These are phyloP conservation scores for Cryptocephalus primarius DNA, from an alignment of 2,888 invertebrate species.

Conservation along the genomic window DNA sequence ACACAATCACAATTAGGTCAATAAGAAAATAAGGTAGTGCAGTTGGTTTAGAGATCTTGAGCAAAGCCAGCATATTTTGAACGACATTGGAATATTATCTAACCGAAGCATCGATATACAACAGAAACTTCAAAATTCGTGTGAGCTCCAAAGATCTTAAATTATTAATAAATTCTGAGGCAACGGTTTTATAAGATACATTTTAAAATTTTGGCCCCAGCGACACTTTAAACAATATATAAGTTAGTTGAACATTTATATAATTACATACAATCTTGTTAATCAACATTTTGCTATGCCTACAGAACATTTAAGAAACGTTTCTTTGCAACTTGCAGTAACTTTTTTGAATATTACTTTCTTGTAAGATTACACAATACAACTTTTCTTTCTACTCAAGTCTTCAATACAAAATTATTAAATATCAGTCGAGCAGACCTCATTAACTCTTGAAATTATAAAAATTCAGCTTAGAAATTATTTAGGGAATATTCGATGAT, in stretches of 20 bases:
- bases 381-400: no score
- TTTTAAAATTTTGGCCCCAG: slow-evolving; percentile 35
- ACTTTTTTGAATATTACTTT: neutral
- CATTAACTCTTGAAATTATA: no score
- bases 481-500: no score
- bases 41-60: no score
- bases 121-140: neutral
- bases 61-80: no score
- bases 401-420: no score
- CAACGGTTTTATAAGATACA: slow-evolving; percentile 32
- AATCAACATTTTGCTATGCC: slow-evolving; percentile 13
- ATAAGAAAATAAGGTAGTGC: no score
- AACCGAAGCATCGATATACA: neutral
- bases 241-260: slow-evolving; percentile 15
- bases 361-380: no score
- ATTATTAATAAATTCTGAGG: slow-evolving; percentile 21
- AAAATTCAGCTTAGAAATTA: no score
- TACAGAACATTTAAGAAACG: slow-evolving; percentile 9
- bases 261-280: slow-evolving; percentile 16
- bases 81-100: no score
- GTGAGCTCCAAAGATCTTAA: neutral
- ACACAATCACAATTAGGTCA: no score
- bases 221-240: slow-evolving; percentile 19
- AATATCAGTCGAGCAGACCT: no score
- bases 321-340: slow-evolving; percentile 5